Base-by-base conservation (phyloP, 2,888 invertebrate species). In the Lypha dubia region DNA sequence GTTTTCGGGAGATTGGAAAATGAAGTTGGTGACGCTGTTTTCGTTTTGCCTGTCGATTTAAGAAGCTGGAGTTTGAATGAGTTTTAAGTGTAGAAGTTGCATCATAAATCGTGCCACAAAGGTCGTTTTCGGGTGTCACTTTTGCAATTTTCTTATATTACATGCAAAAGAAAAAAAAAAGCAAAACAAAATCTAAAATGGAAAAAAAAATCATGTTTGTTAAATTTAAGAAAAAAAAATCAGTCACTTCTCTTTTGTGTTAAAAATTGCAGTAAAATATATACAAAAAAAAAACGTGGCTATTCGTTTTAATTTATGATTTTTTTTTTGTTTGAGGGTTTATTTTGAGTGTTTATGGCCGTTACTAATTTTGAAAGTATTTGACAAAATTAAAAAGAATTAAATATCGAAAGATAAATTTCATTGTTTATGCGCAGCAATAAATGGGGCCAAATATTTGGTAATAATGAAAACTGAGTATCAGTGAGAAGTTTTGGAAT, bases 61-160 rank as follows among this genome's bases (percentile, higher is more conserved):
- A 79, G 73, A 73, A 63, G 79, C 62, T 44, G 63, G 63, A 67
- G 20, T 41, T 35, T 81, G 80, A 80, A 70, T 79, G 53, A 71
- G 84, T 77, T 63, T 38, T 84, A 56, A 84, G 77, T 80, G 67
- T 68, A 84, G 73, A 86, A 85, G 86, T 88, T 88, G 87, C 91
- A 92, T 89, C 92, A 91, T 90, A 91, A 91, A 90, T 91, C 92
- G 91, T 91, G 92, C 90, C 88, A 86, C 89, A 91, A 90, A 90
- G 92, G 91, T 91, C 91, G 91, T 86, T 88, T 82, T 85, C 85
- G 88, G 89, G 90, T 91, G 91, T 91, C 91, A 91, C 83, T 86
- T 80, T 84, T 62, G 83, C 84, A 84, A 84, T 84, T 84, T 84
- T 84, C 80, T 77, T 84, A 77, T 77, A 77, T 81, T 84, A 84